These are phyloP conservation scores for Tetranychus truncatus DNA, from an alignment of 2,888 invertebrate genomes.

Conservation along the genomic window DNA sequence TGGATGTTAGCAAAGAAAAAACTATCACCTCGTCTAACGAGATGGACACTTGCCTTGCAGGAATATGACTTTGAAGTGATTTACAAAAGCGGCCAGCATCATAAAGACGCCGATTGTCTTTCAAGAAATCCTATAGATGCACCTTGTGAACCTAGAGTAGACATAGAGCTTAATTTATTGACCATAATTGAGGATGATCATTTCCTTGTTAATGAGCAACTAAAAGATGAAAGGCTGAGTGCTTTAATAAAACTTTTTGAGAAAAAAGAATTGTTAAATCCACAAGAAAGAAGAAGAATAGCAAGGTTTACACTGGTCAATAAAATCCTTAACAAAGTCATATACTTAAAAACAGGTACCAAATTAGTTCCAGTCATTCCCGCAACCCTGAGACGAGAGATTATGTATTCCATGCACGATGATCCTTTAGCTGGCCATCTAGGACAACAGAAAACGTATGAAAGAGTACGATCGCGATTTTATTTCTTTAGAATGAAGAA, in stretches of 20 bases:
- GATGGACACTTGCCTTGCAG: not conserved
- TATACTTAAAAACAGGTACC: not conserved
- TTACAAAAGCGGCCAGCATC: slow-evolving; percentile 19
- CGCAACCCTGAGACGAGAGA: no score
- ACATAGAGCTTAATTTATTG: not conserved
- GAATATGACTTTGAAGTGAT: not conserved
- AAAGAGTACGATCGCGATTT: slow-evolving; percentile 9
- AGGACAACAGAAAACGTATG: slow-evolving; percentile 13
- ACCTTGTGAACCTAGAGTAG: slow-evolving; percentile 8
- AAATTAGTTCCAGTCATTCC: slow-evolving; percentile 20
- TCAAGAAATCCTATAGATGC: slow-evolving; percentile 20
- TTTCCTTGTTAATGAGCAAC: no score
- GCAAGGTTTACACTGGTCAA: no score
- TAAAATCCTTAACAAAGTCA: slow-evolving; percentile 1
- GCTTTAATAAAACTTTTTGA: no score
- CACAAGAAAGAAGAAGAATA: no score
- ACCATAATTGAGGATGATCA: no score
- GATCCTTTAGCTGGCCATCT: slow-evolving; percentile 18
- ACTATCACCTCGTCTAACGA: not conserved
- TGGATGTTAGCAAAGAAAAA: slow-evolving; percentile 2
- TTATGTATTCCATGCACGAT: slow-evolving; percentile 23
- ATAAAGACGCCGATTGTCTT: slow-evolving; percentile 24
- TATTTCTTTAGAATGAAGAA: slow-evolving; percentile 12
- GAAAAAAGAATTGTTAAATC: no score
- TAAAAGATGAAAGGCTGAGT: not conserved